Evolutionary conservation across 1,140 invertebrate species (phyloP).

Genomic region (Drosophila melanica): DNA sequence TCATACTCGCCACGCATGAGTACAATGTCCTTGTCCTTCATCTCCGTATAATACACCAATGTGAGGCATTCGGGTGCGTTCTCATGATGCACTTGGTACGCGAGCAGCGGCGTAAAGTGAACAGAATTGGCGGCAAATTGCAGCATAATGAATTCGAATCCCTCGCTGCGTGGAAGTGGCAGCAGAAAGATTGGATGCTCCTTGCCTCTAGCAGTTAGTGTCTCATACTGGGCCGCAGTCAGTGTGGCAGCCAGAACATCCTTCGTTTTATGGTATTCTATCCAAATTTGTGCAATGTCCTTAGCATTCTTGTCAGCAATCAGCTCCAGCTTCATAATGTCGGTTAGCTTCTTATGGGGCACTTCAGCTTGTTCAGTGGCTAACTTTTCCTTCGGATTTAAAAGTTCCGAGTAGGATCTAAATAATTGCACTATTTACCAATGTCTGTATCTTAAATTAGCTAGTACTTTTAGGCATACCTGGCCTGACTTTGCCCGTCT

Average conservation of each 20-base stretch:
- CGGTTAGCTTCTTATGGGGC: conserved; percentile 86
- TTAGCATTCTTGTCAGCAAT: conserved; percentile 89
- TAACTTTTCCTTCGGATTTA: conserved; percentile 85
- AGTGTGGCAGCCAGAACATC: conserved; percentile 90
- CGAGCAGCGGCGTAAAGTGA: conserved; percentile 94
- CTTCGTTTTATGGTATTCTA: conserved; percentile 91
- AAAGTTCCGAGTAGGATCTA: conserved; percentile 80
- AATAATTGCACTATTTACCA: not conserved
- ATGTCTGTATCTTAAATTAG: not conserved
- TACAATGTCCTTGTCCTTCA: conserved; percentile 91
- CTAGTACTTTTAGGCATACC: conserved; percentile 24
- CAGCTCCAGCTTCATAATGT: conserved; percentile 92
- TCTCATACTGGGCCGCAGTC: conserved; percentile 86
- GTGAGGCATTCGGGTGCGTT: conserved; percentile 95
- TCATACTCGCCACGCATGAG: conserved; percentile 96
- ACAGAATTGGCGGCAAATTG: conserved; percentile 90
- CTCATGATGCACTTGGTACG: conserved; percentile 95
- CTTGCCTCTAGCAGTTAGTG: conserved; percentile 86
- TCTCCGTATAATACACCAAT: conserved; percentile 92
- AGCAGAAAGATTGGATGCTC: conserved; percentile 91
- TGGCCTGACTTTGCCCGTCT: conserved; percentile 84
- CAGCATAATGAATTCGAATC: conserved; percentile 94
- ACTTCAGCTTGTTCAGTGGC: conserved; percentile 59
- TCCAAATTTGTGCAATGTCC: conserved; percentile 92
- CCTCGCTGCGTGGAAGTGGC: conserved; percentile 91